Base-by-base conservation (phyloP, 2,888 invertebrate genomes). In the Venusia cambrica region DNA sequence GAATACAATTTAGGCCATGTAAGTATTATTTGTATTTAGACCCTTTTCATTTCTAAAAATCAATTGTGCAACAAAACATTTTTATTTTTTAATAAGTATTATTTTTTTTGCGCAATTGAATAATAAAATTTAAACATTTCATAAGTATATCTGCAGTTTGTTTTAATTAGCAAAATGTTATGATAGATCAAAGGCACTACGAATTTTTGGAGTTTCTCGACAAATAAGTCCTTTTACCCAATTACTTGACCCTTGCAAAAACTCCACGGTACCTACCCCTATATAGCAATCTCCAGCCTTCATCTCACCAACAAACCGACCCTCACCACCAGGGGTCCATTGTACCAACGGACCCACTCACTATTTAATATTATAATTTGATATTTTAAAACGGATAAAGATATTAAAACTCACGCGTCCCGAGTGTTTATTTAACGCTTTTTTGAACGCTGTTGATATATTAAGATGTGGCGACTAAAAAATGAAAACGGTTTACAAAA, bases 341-440 rank as follows among this genome's bases (percentile, higher is more conserved):
- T 84, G 81, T 84, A 64, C 57, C 80, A 84, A 85, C 80, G 85
- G 74, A 74, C 49, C 54, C 59, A 59, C 72, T 61, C 58, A 73
- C 69, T 72, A 75, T 70, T 79, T 80, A 83, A 84, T 84, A 84
- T 84, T 85, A 85, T 85, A 85, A 85, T 85, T 84, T 85, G 85
- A 85, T 85, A 85, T 85, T 84, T 83, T 79, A 69, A 78, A 83
- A 79, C 69, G 81, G 73, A 84, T 85, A 80, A 76, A 84, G 80
- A 84, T 85, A 84, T 85, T 83, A 83, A 83, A 68, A 81, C 77
- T 84, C 84, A 80, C 83, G 83, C 76, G 74, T 66, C 41, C 19
- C 41, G 57, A 78, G 83, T 85, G 84, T 85, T 84, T 83, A 81
- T 83, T 84, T 80, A 84, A 67, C 84, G 73, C 73, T 66, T 62